These are phyloP conservation scores for Muntiacus reevesi DNA, from an alignment of 2,113 vertebrate species.

Conservation along the genomic window DNA sequence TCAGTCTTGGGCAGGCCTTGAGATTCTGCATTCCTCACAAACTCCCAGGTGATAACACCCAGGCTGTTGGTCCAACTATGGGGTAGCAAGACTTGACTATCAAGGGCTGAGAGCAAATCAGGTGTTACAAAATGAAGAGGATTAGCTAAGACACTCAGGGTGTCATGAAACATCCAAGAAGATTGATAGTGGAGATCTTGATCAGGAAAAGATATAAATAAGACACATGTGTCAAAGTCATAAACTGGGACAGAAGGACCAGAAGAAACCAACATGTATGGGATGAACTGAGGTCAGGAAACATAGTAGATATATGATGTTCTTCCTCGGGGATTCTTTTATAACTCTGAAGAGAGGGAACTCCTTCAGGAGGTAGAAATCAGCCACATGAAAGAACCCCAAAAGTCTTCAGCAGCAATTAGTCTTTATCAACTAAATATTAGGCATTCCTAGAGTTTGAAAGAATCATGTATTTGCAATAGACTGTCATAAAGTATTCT, in stretches of 20 bases:
- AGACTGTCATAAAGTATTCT: neutral
- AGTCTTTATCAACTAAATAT: neutral
- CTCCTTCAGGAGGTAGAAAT: neutral
- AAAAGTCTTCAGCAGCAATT: neutral
- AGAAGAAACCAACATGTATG: neutral
- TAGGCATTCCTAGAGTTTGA: neutral
- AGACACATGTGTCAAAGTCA: neutral
- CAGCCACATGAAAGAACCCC: neutral
- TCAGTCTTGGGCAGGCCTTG: neutral
- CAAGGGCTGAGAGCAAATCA: neutral
- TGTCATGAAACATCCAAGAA: neutral
- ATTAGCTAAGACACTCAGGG: neutral
- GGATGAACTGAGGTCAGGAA: neutral
- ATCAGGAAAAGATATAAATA: neutral
- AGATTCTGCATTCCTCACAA: neutral
- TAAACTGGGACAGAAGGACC: neutral
- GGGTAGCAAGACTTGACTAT: neutral
- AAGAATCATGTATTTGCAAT: neutral
- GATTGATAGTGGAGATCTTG: neutral
- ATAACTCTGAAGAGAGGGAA: neutral
- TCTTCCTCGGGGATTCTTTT: neutral
- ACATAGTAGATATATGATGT: neutral
- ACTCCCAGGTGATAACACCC: neutral
- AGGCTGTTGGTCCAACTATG: neutral
- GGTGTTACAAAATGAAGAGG: neutral